Conservation (phyloP, 2,113 vertebrate genomes). For the Oncorhynchus mykiss region DNA sequence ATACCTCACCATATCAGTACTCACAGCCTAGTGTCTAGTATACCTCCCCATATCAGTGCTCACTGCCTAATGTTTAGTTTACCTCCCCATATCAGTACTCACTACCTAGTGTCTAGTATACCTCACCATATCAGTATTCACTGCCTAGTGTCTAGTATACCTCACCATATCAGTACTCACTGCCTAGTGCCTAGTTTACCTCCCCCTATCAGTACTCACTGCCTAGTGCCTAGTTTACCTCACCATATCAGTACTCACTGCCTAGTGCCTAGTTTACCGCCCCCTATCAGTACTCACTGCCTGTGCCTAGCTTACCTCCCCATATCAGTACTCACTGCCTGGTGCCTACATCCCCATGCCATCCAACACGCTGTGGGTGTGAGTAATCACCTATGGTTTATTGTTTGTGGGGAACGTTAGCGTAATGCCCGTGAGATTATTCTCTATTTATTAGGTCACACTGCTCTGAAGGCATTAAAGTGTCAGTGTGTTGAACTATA, state of each 20-base stretch:
- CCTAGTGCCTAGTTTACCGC: too few species aligned
- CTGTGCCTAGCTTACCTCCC: background rate
- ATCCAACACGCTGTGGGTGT: background rate
- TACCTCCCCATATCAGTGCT: too few species aligned
- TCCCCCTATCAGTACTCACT: background rate
- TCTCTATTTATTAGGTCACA: constrained; percentile 6
- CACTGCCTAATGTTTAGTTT: too few species aligned
- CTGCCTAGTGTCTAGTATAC: too few species aligned
- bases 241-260: background rate
- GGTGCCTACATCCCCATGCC: background rate
- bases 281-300: background rate
- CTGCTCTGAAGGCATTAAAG: background rate
- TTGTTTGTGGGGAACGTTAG: background rate
- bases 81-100: too few species aligned
- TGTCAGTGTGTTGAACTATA: background rate
- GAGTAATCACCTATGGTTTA: background rate
- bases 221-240: background rate
- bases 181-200: background rate
- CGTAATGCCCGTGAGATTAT: background rate
- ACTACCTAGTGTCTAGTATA: too few species aligned
- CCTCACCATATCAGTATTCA: background rate
- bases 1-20: too few species aligned
- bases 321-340: background rate
- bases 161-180: background rate
- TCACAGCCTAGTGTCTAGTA: rapidly evolving